Evolutionary conservation across 1,140 invertebrate genomes (phyloP).

Genomic region (Drosophila persimilis): DNA sequence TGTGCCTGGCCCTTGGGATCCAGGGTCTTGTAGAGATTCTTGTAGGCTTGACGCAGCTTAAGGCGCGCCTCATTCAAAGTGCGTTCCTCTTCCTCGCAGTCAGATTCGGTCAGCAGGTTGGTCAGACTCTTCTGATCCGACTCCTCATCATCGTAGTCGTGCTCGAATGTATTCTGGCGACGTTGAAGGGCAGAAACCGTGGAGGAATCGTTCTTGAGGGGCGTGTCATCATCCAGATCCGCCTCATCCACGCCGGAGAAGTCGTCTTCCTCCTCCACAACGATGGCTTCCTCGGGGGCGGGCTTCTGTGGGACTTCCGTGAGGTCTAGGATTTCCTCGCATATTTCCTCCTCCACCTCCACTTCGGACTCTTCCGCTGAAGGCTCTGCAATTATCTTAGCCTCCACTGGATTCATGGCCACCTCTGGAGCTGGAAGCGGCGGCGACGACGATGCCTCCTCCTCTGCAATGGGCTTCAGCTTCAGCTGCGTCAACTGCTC

Average conservation of each 20-base stretch:
- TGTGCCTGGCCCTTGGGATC: slow-evolving; percentile 54
- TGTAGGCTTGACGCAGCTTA: slow-evolving; percentile 59
- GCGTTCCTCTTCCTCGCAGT: slow-evolving; percentile 72
- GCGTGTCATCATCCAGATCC: slow-evolving; percentile 42
- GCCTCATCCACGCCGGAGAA: slow-evolving; percentile 68
- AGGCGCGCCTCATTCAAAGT: slow-evolving; percentile 60
- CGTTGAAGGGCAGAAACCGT: slow-evolving; percentile 12
- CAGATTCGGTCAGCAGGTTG: slow-evolving; percentile 73
- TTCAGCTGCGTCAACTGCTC: slow-evolving; percentile 87
- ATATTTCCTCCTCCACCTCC: slow-evolving; percentile 69
- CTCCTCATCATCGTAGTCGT: slow-evolving; percentile 51
- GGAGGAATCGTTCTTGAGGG: not conserved
- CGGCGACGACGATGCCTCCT: slow-evolving; percentile 28
- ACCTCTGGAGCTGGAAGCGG: not conserved
- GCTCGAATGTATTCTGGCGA: slow-evolving; percentile 65
- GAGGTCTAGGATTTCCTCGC: slow-evolving; percentile 72
- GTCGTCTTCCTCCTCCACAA: slow-evolving; percentile 43
- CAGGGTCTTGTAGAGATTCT: slow-evolving; percentile 67
- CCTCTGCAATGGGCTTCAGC: slow-evolving; percentile 58
- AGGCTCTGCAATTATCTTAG: not conserved
- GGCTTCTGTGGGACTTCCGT: slow-evolving; percentile 33
- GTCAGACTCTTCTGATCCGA: slow-evolving; percentile 73
- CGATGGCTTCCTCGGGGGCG: not conserved
- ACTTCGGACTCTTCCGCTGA: slow-evolving; percentile 4
- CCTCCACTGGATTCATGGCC: not conserved